phyloP scores from a whole-genome alignment of 2,888 invertebrate genomes.

The Melanostoma mellinum region DNA sequence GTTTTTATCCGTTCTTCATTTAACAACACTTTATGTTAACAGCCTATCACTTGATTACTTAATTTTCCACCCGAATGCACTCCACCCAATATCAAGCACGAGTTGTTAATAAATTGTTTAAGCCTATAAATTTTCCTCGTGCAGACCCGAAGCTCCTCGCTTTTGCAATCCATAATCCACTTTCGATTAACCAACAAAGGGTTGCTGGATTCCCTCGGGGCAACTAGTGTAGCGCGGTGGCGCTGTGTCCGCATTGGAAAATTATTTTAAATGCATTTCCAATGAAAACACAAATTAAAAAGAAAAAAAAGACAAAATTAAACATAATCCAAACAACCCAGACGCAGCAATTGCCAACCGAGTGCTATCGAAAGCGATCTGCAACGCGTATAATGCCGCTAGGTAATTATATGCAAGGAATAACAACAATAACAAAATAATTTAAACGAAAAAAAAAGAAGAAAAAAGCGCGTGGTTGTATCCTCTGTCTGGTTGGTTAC shows the following conservation, averaged over 20 bases:
- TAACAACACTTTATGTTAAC: not conserved
- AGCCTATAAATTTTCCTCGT: conserved; percentile 43
- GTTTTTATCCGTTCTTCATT: no score
- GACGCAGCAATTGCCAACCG: not conserved
- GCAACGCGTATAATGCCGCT: conserved; percentile 20
- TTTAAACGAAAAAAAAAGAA: conserved; percentile 1
- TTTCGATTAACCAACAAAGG: conserved; percentile 62
- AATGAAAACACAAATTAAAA: conserved; percentile 18
- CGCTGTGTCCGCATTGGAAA: conserved; percentile 25
- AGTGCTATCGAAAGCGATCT: conserved; percentile 2
- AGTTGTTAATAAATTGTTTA: conserved; percentile 53
- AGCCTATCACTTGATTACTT: conserved; percentile 42
- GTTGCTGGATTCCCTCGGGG: conserved; percentile 1
- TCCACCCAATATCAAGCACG: not conserved
- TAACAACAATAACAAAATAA: not conserved
- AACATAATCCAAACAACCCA: conserved; percentile 17
- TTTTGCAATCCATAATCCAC: conserved; percentile 56
- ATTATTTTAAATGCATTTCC: conserved; percentile 63
- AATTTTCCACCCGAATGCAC: conserved; percentile 33
- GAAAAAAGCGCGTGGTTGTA: conserved; percentile 19
- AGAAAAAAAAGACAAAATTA: not conserved
- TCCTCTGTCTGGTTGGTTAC: conserved; percentile 74
- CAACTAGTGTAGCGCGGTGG: no score
- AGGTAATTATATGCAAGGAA: conserved; percentile 66
- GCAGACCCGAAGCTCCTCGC: conserved; percentile 41